A percentile compares a stretch with the other conserved stretches of the same genome.
Evolutionary conservation across 2,113 vertebrate species (phyloP).

Genomic region (Enhydra lutris): DNA sequence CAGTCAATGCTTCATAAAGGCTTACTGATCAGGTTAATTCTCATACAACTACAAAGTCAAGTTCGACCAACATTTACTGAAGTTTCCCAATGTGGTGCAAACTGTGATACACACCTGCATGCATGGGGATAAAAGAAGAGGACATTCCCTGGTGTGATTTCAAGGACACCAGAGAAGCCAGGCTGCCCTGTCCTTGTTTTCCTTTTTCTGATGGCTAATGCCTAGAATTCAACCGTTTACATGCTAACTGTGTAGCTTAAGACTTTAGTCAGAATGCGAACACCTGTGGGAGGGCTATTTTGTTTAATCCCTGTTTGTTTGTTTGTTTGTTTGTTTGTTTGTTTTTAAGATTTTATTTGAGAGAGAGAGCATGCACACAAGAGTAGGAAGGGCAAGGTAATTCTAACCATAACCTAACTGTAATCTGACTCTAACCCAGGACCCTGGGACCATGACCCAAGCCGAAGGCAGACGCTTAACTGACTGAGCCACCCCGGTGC

Average conservation of each 20-base stretch:
- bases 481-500: neutral
- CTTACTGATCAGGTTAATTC: conserved; percentile 6
- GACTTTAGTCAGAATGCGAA: neutral
- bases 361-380: neutral
- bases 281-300: neutral
- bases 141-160: neutral
- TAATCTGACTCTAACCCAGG: neutral
- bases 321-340: neutral
- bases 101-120: rapidly evolving
- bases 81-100: neutral
- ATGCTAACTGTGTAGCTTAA: neutral
- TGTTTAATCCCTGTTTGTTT: neutral
- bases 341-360: neutral
- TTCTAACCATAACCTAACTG: neutral
- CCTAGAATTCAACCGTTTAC: neutral
- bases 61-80: neutral
- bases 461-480: neutral
- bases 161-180: neutral
- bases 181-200: neutral
- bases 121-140: neutral
- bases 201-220: too few relatives aligned
- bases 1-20: neutral
- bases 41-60: neutral
- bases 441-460: neutral
- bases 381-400: neutral